These are phyloP conservation scores for Australoheros facetus DNA, from an alignment of 2,797 vertebrate genomes.

Conservation along the genomic window DNA sequence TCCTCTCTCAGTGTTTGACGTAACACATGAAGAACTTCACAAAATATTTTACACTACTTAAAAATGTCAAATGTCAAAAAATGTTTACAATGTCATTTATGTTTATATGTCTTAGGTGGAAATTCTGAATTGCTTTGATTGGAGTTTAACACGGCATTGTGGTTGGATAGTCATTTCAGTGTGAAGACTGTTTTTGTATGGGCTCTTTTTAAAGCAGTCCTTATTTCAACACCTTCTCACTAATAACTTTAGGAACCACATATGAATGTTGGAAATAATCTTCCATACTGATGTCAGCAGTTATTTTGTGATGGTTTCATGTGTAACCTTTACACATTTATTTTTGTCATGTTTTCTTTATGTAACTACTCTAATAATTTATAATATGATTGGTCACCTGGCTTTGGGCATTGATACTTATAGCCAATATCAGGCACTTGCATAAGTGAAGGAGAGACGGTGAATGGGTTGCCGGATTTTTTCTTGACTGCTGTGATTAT, in stretches of 20 bases:
- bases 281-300: neutral
- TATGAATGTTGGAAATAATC: neutral
- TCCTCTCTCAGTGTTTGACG: neutral
- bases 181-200: neutral
- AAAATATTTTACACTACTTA: neutral
- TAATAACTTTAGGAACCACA: neutral
- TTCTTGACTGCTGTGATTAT: too few relatives aligned
- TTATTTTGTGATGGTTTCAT: neutral
- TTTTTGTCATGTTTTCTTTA: neutral
- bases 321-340: neutral
- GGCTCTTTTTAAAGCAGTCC: neutral
- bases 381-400: neutral
- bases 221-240: neutral
- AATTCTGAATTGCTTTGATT: neutral
- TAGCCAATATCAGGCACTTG: too few relatives aligned
- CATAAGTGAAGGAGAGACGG: too few relatives aligned
- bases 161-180: neutral
- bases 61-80: neutral
- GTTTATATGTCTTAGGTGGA: neutral
- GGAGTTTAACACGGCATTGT: neutral
- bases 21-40: neutral
- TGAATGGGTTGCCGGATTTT: too few relatives aligned
- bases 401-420: neutral
- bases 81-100: neutral
- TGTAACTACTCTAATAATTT: neutral